These are phyloP conservation scores for Aleiodes sp. DNA, from an alignment of 1,140 invertebrate species.

Conservation along the genomic window DNA sequence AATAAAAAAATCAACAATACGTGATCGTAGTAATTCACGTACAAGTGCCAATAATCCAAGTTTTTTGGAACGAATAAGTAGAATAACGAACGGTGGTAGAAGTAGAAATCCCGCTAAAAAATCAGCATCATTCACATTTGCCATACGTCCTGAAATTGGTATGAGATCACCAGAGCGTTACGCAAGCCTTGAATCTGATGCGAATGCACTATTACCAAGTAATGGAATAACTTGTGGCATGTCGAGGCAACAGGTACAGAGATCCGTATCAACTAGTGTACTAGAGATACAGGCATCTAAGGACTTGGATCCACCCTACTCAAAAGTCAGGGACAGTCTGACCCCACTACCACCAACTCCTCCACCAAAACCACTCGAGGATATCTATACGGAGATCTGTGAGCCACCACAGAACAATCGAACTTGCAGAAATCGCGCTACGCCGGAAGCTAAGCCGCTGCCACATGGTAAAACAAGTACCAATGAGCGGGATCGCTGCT, in stretches of 20 bases:
- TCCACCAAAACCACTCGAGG: slow-evolving; percentile 50
- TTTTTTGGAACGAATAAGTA: slow-evolving; percentile 58
- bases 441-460: slow-evolving; percentile 46
- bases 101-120: slow-evolving; percentile 62
- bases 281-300: slow-evolving; percentile 51
- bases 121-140: slow-evolving; percentile 62
- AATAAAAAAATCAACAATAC: slow-evolving; percentile 59
- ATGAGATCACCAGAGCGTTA: slow-evolving; percentile 61
- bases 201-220: slow-evolving; percentile 43
- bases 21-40: slow-evolving; percentile 55
- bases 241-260: slow-evolving; percentile 53
- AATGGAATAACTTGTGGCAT: slow-evolving; percentile 30
- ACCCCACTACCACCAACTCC: slow-evolving; percentile 55
- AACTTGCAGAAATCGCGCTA: slow-evolving; percentile 19
- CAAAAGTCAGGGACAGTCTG: slow-evolving; percentile 60
- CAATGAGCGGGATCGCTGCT: slow-evolving; percentile 53
- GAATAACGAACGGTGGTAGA: slow-evolving; percentile 58
- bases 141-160: slow-evolving; percentile 59
- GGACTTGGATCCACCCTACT: slow-evolving; percentile 60
- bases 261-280: slow-evolving; percentile 61
- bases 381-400: slow-evolving; percentile 62
- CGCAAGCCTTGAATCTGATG: slow-evolving; percentile 60
- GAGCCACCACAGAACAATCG: slow-evolving; percentile 42
- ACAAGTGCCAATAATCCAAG: slow-evolving; percentile 43
- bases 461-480: slow-evolving; percentile 37